A percentile compares a stretch with the other conserved stretches of the same genome.
Evolutionary conservation across 2,888 invertebrate species (phyloP).

Genomic region (Pyrgus malvae): DNA sequence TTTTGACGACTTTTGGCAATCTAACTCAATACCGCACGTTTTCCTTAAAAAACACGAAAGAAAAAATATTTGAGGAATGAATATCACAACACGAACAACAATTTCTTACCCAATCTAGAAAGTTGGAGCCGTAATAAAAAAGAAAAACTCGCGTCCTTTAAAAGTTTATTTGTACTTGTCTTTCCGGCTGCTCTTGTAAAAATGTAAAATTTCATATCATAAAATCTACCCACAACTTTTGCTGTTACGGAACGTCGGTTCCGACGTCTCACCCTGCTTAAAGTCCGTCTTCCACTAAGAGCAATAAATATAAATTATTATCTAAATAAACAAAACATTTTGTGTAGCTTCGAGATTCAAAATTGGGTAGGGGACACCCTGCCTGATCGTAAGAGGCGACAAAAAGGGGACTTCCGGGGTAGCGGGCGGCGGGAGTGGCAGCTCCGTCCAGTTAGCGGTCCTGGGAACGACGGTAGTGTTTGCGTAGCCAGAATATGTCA

Average conservation of each 20-base stretch:
- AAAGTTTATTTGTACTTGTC: slow-evolving; percentile 27
- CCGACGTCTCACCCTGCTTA: slow-evolving; percentile 9
- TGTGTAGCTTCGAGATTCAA: too few species aligned
- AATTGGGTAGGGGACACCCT: too few species aligned
- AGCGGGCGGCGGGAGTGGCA: too few species aligned
- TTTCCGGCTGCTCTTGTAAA: slow-evolving; percentile 25
- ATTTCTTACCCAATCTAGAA: slow-evolving; percentile 14
- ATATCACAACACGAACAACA: background rate
- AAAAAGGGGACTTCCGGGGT: too few species aligned
- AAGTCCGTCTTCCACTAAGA: background rate
- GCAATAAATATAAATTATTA: background rate
- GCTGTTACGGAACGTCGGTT: slow-evolving; percentile 21
- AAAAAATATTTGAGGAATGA: too few species aligned
- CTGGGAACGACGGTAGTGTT: too few species aligned
- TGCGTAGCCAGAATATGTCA: too few species aligned
- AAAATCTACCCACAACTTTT: slow-evolving; percentile 26
- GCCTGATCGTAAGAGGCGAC: too few species aligned
- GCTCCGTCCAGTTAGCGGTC: too few species aligned
- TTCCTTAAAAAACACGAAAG: too few species aligned
- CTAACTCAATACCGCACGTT: too few species aligned
- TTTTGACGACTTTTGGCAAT: too few species aligned
- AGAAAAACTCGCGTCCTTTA: slow-evolving; percentile 19
- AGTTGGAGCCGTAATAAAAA: slow-evolving; percentile 19
- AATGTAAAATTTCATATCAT: slow-evolving; percentile 27
- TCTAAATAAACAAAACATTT: background rate